phyloP scores from a whole-genome alignment of 2,888 invertebrate species.

The Caradrina clavipalpis region DNA sequence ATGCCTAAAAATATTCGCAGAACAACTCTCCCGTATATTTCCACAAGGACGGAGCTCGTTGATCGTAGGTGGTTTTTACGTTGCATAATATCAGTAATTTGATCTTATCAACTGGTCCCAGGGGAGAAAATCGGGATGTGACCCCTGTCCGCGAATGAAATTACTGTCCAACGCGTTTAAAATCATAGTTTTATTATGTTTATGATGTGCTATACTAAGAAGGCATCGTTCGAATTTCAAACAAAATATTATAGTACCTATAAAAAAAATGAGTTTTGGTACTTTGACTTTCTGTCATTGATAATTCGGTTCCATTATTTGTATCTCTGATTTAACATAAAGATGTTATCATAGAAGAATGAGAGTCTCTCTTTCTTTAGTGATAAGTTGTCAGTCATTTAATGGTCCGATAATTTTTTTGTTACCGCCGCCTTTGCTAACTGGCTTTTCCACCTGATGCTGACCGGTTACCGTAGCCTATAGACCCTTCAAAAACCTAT shows the following conservation, averaged over 20 bases:
- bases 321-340: neutral
- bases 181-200: slow-evolving; percentile 42
- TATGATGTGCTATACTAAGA: slow-evolving; percentile 38
- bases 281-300: neutral
- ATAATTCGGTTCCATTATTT: neutral
- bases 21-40: slow-evolving; percentile 52
- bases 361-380: neutral
- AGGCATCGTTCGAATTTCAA: slow-evolving; percentile 10
- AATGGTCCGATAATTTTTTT: too few relatives aligned
- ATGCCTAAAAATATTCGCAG: neutral
- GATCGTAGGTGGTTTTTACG: slow-evolving; percentile 76
- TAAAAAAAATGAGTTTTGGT: neutral
- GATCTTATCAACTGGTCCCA: slow-evolving; percentile 78
- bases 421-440: too few relatives aligned
- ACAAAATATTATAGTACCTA: neutral
- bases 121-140: slow-evolving; percentile 76
- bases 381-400: too few relatives aligned
- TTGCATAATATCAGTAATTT: slow-evolving; percentile 83
- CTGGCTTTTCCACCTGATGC: too few relatives aligned
- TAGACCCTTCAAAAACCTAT: too few relatives aligned
- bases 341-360: too few relatives aligned
- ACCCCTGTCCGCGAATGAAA: slow-evolving; percentile 69
- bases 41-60: slow-evolving; percentile 60
- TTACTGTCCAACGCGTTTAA: slow-evolving; percentile 63
- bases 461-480: too few relatives aligned